These are phyloP conservation scores for Tolmerus cingulatus DNA, from an alignment of 2,888 invertebrate genomes.

Conservation along the genomic window DNA sequence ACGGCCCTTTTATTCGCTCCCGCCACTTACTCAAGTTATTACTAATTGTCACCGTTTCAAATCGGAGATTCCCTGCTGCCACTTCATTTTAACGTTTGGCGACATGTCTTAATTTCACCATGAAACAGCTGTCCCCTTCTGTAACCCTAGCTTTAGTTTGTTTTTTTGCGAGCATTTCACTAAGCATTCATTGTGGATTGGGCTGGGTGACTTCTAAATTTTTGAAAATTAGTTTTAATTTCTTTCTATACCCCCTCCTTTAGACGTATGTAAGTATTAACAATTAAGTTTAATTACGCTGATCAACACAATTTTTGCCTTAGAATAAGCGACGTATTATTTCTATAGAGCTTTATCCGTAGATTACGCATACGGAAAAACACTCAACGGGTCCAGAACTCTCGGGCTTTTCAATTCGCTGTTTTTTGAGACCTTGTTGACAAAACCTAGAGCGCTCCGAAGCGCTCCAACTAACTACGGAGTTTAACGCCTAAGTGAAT, in stretches of 20 bases:
- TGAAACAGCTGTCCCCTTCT: neutral
- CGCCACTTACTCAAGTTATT: neutral
- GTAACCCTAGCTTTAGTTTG: neutral
- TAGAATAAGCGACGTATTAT: too few species aligned
- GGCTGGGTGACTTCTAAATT: neutral
- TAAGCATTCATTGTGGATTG: neutral
- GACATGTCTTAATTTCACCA: neutral
- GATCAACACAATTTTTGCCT: too few species aligned
- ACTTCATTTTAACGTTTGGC: neutral
- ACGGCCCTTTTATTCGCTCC: neutral
- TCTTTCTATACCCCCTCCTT: neutral
- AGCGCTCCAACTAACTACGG: too few species aligned
- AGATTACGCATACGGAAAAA: too few species aligned
- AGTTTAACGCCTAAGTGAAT: too few species aligned
- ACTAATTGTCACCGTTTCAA: neutral
- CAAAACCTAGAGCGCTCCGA: too few species aligned
- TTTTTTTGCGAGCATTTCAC: neutral
- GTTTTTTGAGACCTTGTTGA: too few species aligned
- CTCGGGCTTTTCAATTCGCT: too few species aligned
- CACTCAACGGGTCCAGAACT: too few species aligned
- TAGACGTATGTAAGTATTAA: too few species aligned
- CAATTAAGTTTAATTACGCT: too few species aligned
- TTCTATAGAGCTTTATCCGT: too few species aligned
- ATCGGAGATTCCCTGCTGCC: neutral
- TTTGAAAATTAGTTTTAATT: neutral